phyloP scores from a whole-genome alignment of 2,888 invertebrate species.

The Xestia rhomboidea region DNA sequence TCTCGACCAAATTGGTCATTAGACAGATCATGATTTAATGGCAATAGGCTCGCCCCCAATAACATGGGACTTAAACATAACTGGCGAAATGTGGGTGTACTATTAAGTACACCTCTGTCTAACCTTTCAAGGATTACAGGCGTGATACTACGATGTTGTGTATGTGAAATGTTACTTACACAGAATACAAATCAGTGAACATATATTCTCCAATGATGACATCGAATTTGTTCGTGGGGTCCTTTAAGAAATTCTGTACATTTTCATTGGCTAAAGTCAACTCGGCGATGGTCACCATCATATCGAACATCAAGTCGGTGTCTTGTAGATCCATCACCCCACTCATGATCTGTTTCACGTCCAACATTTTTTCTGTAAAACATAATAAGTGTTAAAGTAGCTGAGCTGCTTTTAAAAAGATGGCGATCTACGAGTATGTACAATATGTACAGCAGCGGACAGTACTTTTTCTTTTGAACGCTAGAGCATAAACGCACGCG shows the following conservation, averaged over 20 bases:
- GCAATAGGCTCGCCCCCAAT: no score
- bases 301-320: slow-evolving; percentile 27
- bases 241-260: slow-evolving; percentile 70
- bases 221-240: slow-evolving; percentile 74
- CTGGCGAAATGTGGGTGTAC: no score
- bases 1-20: no score
- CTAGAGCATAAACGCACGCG: no score
- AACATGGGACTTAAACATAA: no score
- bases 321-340: slow-evolving; percentile 56
- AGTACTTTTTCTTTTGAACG: no score
- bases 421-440: background rate
- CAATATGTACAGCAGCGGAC: background rate
- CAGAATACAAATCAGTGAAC: slow-evolving; percentile 73
- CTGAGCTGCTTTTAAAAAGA: background rate
- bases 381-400: background rate
- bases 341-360: slow-evolving; percentile 68
- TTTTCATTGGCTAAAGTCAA: slow-evolving; percentile 66
- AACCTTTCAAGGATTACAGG: background rate
- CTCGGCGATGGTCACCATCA: slow-evolving; percentile 51
- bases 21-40: no score
- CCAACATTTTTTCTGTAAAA: slow-evolving; percentile 58
- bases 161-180: slow-evolving; percentile 66
- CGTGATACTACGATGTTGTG: no score
- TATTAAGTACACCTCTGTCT: no score
- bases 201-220: slow-evolving; percentile 79